Base-by-base conservation (phyloP, 2,797 vertebrate species). In the Thripadectes ignobilis region DNA sequence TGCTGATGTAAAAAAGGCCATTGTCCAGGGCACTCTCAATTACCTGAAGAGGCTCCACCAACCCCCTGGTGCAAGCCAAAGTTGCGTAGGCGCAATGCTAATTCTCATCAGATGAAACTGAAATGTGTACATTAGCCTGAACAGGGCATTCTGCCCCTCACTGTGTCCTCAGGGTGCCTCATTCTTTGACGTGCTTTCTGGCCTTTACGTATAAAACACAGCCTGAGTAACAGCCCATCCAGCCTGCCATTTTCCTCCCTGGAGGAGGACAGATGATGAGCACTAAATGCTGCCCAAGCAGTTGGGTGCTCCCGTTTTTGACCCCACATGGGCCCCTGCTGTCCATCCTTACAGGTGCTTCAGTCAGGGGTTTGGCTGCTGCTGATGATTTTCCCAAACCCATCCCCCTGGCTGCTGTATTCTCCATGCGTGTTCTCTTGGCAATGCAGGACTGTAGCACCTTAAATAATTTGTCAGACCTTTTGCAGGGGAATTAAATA, bases 111-210 rank as follows among this genome's bases (percentile, higher is more conserved):
- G 51, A 43, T 67, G 86, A 72, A 79, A 59, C 32, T 23, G 38
- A 49, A 89, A 59, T 49, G 55, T 38, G 71, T 59, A 55, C 39
- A 21, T 86, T 81, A 66, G 45, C 66, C 66, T 2, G 1, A 69
- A 52, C 67, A 23, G 0, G 0, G 14, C 62, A 57, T 84, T 92
- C 55, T 90, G 39, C 82, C 62, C 77, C 77, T 84, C 48, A 2
- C 79, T 63, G 62, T 69, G 43, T 79, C 77, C 71, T 82, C 63
- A 41, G 74, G 77, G 67, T 69, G 73, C 83, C 91, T 96, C 7
- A 0, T 78, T 73, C 82, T 41, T 77, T 78, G 69, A 62, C 0
- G 0, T 55, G 5, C 39, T 82, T 77, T 62, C 55, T 93, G 74
- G 36, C 73, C 84, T 75, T 91, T 57, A 27, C 29, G 18, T 41